Evolutionary conservation across 2,797 vertebrate species (phyloP), one percentile per base, ranked within the genome.

Genomic region (Coluber constrictor): DNA sequence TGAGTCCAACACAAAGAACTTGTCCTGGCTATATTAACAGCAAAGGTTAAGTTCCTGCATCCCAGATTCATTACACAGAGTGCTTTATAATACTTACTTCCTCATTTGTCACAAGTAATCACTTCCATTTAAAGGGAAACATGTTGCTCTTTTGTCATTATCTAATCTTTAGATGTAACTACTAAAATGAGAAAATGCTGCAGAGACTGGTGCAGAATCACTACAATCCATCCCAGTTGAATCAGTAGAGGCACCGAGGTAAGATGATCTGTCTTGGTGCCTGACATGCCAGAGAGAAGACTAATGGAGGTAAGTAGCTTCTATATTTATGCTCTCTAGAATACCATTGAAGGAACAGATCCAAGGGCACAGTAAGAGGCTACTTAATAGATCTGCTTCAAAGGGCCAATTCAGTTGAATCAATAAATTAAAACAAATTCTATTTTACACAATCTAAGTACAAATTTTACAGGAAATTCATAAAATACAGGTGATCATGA

Each of bases 1-100:
- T 23, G 25, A 47, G 37, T 43, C 20, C 20, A 83, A 83, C 37
- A 83, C 8, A 43, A 74, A 83, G 18, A 83, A 25, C 18, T 47
- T 83, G 37, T 47, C 37, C 20, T 47, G 74, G 20, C 74, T 47
- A 43, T 83, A 83, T 47, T 83, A 83, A 83, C 74, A 83, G 37
- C 20, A 12, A 47, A 83, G 74, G 37, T 83, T 83, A 83, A 83
- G 20, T 47, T 83, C 10, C 37, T 23, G 37, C 74, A 47, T 83
- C 37, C 37, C 74, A 47, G 37, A 91, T 32, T 95, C 87, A 94
- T 95, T 94, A 90, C 89, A 56, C 95, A 83, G 37, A 83, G 74
- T 83, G 37, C 37, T 83, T 83, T 83, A 47, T 47, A 79, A 79
- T 79, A 79, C 74, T 83, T 12, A 83, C 4, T 83, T 83, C 37